Evolutionary conservation across 2,797 vertebrate genomes (phyloP).

Genomic region (Sebastolobus altivelis): DNA sequence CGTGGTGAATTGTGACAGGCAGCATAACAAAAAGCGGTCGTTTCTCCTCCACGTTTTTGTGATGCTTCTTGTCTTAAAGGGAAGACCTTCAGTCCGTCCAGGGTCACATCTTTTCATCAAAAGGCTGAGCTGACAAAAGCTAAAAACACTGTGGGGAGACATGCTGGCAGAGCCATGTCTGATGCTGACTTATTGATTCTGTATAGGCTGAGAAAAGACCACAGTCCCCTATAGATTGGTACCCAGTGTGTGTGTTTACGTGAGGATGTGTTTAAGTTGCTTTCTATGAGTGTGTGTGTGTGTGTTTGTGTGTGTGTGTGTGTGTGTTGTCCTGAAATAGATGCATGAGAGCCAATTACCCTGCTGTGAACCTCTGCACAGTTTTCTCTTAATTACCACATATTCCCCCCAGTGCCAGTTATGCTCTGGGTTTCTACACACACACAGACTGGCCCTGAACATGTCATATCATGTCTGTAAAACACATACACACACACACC

Average conservation of each 20-base stretch:
- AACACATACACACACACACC: conserved; percentile 31
- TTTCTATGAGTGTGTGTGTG: conserved; percentile 25
- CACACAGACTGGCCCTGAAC: conserved; percentile 50
- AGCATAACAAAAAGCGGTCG: conserved; percentile 40
- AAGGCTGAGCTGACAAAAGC: conserved; percentile 55
- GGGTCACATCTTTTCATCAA: conserved; percentile 54
- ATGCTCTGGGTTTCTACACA: conserved; percentile 41
- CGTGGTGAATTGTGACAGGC: conserved; percentile 31
- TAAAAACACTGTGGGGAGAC: conserved; percentile 5
- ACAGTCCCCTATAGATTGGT: conserved; percentile 14
- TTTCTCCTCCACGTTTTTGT: conserved; percentile 17
- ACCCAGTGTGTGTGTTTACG: not conserved
- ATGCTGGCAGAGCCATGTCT: conserved; percentile 36
- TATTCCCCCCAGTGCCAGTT: conserved; percentile 69
- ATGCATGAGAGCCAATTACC: conserved; percentile 66
- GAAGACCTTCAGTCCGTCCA: conserved; percentile 49
- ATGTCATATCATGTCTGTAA: conserved; percentile 64
- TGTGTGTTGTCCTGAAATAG: conserved; percentile 60
- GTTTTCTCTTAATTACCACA: conserved; percentile 78
- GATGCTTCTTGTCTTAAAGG: conserved; percentile 34
- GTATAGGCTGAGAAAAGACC: conserved; percentile 26
- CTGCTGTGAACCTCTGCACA: conserved; percentile 67
- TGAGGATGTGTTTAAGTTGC: conserved; percentile 23
- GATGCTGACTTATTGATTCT: conserved; percentile 56
- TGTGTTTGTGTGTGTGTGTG: conserved; percentile 12